Evolutionary conservation across 92 coral and sea anemone genomes (phyloP), one percentile per base, ranked within the genome.

Genomic region (Palythoa caribaeorum): DNA sequence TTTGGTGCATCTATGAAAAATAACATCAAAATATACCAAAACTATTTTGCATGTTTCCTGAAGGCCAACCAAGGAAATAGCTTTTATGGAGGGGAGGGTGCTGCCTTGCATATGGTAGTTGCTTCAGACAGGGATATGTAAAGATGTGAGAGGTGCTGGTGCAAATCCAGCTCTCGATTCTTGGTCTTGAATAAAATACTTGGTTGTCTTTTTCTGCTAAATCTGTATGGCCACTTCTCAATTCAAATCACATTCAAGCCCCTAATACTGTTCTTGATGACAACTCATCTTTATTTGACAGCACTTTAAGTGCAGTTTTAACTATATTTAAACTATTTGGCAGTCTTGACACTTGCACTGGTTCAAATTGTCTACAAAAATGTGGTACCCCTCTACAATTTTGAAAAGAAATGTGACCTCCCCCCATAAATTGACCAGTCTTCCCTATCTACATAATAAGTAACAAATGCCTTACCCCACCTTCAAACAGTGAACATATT

Each of bases 391-490:
- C 69, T 77, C 52, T 28, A 53, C 53, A 77, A 77, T 69, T 54
- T 77, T 77, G 80, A 76, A 76, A 76, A 76, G 80, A 76, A 76
- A 76, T 76, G 80, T 76, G 65, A 76, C 80, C 80, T 76, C 80
- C 80, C 80, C 79, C 57, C 78, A 73, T 50, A 76, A 76, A 50
- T 48, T 76, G 79, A 76, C 79, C 77, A 73, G 51, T 73, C 75
- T 73, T 73, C 77, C 77, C 79, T 51, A 8, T 76, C 80, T 76
- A 76, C 65, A 76, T 76, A 76, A 76, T 76, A 76, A 76, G 13
- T 76, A 15, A 76, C 80, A 76, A 76, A 28, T 76, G 68, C 83
- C 69, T 77, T 50, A 53, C 83, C 47, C 69, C 83, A 77, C 68
- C 12, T 54, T 77, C 69, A 77, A 52, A 77, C 66, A 77, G 66